Evolutionary conservation across 2,888 invertebrate genomes (phyloP).

Genomic region (Tachina grossa): DNA sequence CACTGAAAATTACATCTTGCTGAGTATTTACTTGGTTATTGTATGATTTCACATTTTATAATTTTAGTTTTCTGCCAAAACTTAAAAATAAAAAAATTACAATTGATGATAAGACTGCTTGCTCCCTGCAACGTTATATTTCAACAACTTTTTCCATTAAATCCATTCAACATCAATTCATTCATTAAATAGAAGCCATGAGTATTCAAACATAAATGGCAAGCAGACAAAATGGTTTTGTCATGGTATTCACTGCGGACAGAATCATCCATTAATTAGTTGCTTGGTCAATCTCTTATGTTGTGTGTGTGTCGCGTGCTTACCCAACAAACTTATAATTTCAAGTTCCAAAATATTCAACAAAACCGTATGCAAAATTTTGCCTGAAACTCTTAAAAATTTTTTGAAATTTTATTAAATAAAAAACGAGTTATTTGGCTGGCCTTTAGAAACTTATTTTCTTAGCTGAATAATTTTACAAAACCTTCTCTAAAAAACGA

Average conservation of each 20-base stretch:
- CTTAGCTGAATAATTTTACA: no score
- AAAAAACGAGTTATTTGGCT: no score
- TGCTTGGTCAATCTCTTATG: constrained; percentile 22
- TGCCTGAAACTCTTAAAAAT: no score
- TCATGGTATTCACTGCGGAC: constrained; percentile 22
- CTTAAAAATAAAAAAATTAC: constrained; percentile 9
- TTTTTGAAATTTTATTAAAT: no score
- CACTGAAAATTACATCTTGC: no score
- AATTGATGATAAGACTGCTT: constrained; percentile 7
- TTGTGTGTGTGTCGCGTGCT: neutral
- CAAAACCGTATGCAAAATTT: no score
- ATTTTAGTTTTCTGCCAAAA: constrained; percentile 23
- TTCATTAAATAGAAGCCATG: constrained; percentile 10
- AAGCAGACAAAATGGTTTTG: constrained; percentile 22
- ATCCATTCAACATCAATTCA: constrained; percentile 26
- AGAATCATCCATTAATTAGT: constrained; percentile 44
- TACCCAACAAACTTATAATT: no score
- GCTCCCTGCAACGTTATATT: neutral
- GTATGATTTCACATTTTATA: neutral
- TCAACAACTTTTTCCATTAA: constrained; percentile 3
- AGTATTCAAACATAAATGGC: constrained; percentile 35
- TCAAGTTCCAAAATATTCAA: no score
- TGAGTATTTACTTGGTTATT: no score
- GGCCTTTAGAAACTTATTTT: no score
- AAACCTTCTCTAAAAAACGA: no score